Percentiles rank a stretch among this genome's conserved stretches.
Evolutionary conservation across 2,888 invertebrate genomes (phyloP).

Genomic region (Aethes cnicana): DNA sequence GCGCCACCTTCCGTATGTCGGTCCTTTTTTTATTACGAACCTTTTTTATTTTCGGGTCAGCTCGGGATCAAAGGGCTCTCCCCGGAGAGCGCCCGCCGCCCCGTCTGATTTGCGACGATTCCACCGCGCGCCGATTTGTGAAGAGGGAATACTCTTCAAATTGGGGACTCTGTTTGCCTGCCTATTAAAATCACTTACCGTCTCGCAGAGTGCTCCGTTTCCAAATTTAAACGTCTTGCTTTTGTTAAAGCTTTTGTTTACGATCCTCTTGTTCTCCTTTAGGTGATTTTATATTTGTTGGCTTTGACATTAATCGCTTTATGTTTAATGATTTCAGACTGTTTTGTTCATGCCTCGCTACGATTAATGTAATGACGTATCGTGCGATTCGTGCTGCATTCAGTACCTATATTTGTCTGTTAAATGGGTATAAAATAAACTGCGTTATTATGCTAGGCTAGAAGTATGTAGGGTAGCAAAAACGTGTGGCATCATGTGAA

Average conservation of each 20-base stretch:
- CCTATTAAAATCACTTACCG: constrained; percentile 79
- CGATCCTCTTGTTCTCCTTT: constrained; percentile 44
- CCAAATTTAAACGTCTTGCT: constrained; percentile 51
- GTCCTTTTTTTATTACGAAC: constrained; percentile 80
- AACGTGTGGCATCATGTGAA: constrained; percentile 54
- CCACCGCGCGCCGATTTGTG: constrained; percentile 77
- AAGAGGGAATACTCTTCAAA: constrained; percentile 77
- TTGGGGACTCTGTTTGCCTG: constrained; percentile 72
- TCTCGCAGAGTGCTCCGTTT: constrained; percentile 52
- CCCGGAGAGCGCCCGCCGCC: constrained; percentile 66
- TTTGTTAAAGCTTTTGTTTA: constrained; percentile 50
- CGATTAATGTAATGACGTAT: constrained; percentile 11
- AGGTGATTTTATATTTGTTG: constrained; percentile 27
- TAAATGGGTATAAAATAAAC: constrained; percentile 16
- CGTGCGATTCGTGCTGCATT: too few relatives aligned
- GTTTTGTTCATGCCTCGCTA: constrained; percentile 10
- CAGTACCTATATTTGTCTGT: constrained; percentile 1
- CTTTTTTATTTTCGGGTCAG: constrained; percentile 83
- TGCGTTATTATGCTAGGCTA: neutral
- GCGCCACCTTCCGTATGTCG: constrained; percentile 82
- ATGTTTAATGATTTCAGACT: constrained; percentile 17
- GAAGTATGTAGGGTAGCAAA: constrained; percentile 44
- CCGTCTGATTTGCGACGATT: constrained; percentile 77
- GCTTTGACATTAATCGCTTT: constrained; percentile 28
- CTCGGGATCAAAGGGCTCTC: constrained; percentile 81